Evolutionary conservation across 1,140 invertebrate species (phyloP).

Genomic region (Brachionus asplanchnoidis): DNA sequence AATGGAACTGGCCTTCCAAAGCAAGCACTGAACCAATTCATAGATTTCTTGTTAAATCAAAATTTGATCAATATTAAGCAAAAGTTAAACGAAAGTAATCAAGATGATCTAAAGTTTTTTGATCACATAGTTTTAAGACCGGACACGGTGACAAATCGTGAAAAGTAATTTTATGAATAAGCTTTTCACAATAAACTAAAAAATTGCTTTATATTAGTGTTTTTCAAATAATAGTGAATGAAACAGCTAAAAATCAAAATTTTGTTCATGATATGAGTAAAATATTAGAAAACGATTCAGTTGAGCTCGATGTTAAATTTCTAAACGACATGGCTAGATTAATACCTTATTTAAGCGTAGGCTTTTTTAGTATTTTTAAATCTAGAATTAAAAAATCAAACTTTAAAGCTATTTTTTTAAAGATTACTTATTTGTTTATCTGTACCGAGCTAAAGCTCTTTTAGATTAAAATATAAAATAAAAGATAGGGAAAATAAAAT

Average conservation of each 20-base stretch:
- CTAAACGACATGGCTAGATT: not conserved
- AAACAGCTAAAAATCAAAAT: not conserved
- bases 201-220: not conserved
- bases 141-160: not conserved
- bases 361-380: too few relatives aligned
- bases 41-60: not conserved
- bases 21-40: not conserved
- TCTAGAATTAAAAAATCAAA: too few relatives aligned
- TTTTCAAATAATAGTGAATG: not conserved
- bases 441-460: too few relatives aligned
- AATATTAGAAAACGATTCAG: not conserved
- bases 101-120: not conserved
- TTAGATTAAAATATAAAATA: too few relatives aligned
- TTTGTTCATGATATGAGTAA: not conserved
- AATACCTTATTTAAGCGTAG: not conserved
- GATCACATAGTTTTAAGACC: not conserved
- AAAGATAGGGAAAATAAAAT: too few relatives aligned
- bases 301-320: not conserved
- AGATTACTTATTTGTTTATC: too few relatives aligned
- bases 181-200: not conserved
- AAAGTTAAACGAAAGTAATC: not conserved
- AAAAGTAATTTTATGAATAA: not conserved
- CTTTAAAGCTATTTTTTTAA: too few relatives aligned
- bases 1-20: not conserved
- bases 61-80: not conserved